phyloP scores from a whole-genome alignment of 2,113 vertebrate genomes.

The Scortum barcoo region DNA sequence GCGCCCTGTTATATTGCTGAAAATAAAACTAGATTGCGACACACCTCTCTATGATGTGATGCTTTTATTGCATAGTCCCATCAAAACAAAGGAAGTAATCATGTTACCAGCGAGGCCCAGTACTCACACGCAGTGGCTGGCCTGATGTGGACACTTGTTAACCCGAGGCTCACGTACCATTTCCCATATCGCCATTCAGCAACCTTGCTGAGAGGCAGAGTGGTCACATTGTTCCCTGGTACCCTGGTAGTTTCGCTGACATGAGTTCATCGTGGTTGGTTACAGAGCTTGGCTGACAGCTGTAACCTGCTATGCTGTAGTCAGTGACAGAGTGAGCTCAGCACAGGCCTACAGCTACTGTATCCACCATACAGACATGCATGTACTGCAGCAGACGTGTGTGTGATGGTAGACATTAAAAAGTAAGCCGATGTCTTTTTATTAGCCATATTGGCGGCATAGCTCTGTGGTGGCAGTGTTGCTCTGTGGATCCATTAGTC shows the following conservation, averaged over 20 bases:
- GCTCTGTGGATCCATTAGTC: neutral
- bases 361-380: neutral
- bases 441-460: neutral
- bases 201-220: constrained; percentile 57
- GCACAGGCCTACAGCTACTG: neutral
- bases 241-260: constrained; percentile 33
- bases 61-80: constrained; percentile 38
- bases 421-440: neutral
- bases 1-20: constrained; percentile 13
- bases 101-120: constrained; percentile 29
- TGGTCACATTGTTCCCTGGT: constrained; percentile 25
- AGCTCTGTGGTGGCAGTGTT: neutral
- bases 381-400: neutral
- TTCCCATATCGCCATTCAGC: constrained; percentile 45
- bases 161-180: constrained; percentile 36
- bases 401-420: neutral
- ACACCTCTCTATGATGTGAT: constrained; percentile 18
- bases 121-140: constrained; percentile 11
- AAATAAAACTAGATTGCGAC: constrained; percentile 16
- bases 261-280: constrained; percentile 37
- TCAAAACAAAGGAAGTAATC: constrained; percentile 38
- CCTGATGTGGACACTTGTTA: constrained; percentile 51
- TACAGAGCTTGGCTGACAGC: constrained; percentile 30
- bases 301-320: constrained; percentile 30
- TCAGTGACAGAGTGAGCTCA: constrained; percentile 15